Evolutionary conservation across 2,113 vertebrate species (phyloP).

Genomic region (Phrynocephalus versicolor): DNA sequence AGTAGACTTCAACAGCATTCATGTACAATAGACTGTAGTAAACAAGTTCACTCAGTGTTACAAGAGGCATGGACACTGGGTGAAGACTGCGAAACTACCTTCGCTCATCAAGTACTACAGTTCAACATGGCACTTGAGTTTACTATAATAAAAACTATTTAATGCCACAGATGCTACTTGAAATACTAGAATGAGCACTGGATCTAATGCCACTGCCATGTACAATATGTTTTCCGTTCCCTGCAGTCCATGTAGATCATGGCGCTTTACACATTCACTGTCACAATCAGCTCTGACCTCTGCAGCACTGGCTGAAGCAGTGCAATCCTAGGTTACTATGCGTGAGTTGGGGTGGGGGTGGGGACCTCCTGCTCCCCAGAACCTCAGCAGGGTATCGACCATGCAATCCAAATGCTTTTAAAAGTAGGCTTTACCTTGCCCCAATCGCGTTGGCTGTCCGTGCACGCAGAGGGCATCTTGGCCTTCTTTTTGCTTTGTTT

Average conservation of each 20-base stretch:
- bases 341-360: neutral
- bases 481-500: conserved; percentile 99
- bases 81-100: too few relatives aligned
- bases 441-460: conserved; percentile 98
- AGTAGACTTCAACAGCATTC: neutral
- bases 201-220: too few relatives aligned
- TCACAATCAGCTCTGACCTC: neutral
- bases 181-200: neutral
- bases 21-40: neutral
- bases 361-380: too few relatives aligned
- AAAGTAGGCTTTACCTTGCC: conserved; percentile 87
- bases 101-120: too few relatives aligned
- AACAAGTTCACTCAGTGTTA: neutral
- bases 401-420: conserved; percentile 50
- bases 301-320: neutral
- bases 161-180: neutral
- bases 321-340: too few relatives aligned
- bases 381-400: neutral
- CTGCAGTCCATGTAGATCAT: too few relatives aligned
- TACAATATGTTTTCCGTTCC: too few relatives aligned
- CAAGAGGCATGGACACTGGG: too few relatives aligned
- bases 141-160: neutral
- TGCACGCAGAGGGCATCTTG: conserved; percentile 98
- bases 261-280: too few relatives aligned
- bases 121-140: too few relatives aligned